Percentiles rank a stretch among this genome's conserved stretches.
Conservation (phyloP, 2,113 vertebrate genomes). For the Smithornis capensis region DNA sequence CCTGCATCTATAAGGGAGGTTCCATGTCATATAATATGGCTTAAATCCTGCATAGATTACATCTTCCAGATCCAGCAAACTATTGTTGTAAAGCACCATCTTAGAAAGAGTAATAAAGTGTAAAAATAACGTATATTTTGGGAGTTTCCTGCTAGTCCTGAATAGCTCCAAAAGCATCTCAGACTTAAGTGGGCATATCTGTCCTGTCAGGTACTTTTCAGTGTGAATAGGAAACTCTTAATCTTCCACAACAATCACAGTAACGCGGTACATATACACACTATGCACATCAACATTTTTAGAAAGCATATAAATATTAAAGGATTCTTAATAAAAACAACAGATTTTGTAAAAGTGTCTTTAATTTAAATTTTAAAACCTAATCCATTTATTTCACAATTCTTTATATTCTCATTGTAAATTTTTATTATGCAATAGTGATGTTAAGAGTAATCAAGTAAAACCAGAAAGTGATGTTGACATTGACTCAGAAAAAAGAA, state of each 20-base stretch:
- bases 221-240: background rate
- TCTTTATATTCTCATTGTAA: background rate
- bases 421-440: background rate
- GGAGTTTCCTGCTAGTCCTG: background rate
- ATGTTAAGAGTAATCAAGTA: background rate
- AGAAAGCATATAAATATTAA: background rate
- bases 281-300: background rate
- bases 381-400: background rate
- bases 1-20: background rate
- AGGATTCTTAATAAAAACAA: background rate
- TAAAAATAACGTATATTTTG: background rate
- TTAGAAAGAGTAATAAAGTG: background rate
- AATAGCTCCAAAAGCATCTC: background rate
- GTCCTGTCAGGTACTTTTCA: background rate
- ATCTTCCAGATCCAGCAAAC: no score
- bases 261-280: background rate
- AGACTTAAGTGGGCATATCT: background rate
- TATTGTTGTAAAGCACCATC: background rate
- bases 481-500: background rate
- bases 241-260: background rate
- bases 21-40: no score
- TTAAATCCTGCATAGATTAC: background rate
- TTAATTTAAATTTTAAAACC: conserved; percentile 29
- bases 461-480: background rate
- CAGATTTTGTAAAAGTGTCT: background rate